Evolutionary conservation across 2,113 vertebrate genomes (phyloP).

Genomic region (Osmerus mordax): DNA sequence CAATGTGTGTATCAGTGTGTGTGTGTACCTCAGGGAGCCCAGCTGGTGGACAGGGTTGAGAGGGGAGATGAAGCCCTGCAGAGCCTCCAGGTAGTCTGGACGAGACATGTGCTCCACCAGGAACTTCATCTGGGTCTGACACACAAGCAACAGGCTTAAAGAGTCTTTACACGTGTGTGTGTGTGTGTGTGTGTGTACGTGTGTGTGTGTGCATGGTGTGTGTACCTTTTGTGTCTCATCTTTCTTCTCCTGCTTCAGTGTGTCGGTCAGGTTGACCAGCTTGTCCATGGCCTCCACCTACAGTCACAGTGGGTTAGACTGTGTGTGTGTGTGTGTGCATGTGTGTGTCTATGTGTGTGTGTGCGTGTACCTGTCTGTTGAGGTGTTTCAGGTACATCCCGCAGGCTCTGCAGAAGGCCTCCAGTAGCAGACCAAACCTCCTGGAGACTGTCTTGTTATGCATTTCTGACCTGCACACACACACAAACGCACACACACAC

Average conservation of each 20-base stretch:
- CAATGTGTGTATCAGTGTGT: constrained; percentile 13
- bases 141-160: background rate
- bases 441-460: constrained; percentile 66
- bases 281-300: constrained; percentile 80
- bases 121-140: constrained; percentile 80
- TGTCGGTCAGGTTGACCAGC: constrained; percentile 76
- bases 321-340: background rate
- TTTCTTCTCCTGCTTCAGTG: constrained; percentile 76
- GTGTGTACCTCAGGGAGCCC: constrained; percentile 70
- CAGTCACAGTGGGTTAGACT: background rate
- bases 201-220: background rate
- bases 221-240: constrained; percentile 76
- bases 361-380: constrained; percentile 36
- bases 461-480: constrained; percentile 60
- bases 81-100: constrained; percentile 78
- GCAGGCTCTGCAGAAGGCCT: constrained; percentile 66
- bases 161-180: background rate
- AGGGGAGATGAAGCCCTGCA: constrained; percentile 77
- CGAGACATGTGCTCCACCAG: constrained; percentile 79
- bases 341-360: constrained; percentile 23
- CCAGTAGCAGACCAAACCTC: constrained; percentile 65
- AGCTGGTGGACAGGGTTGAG: constrained; percentile 78
- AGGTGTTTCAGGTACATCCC: constrained; percentile 71
- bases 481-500: background rate
- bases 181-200: background rate